Evolutionary conservation across 1,140 invertebrate genomes (phyloP), one percentile per base, ranked within the genome.

Genomic region (Drosophila funebris): DNA sequence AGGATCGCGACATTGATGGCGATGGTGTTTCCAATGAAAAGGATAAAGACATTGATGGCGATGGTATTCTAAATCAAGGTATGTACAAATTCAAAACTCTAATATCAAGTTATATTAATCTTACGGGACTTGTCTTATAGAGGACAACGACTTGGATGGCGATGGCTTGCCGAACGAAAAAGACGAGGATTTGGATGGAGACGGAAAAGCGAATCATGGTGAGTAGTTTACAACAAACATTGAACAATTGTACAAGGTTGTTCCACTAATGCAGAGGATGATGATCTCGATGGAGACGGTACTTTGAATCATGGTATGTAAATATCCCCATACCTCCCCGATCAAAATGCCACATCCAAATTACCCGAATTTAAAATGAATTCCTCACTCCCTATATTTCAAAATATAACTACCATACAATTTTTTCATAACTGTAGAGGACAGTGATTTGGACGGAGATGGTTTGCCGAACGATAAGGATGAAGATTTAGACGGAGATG

Each of bases 401-500:
- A 18, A 13, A 43, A 7, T 29, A 18, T 33, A 37, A 31, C 24
- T 66, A 7, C 57, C 4, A 1, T 20, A 16, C 8, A 22, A 53
- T 48, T 3, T 29, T 24, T 5, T 29, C 7, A 1, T 18, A 7
- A 22, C 33, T 57, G 1, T 53, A 75, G 72, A 85, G 46, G 81
- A 85, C 44, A 58, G 53, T 24, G 79, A 82, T 48, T 73, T 87
- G 44, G 78, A 85, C 60, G 80, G 84, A 13, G 75, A 80, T 63
- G 83, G 84, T n/a, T 75, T 88, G 13, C 76, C 82, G 3, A 91
- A 92, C 67, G 90, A 79, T 44, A 83, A 91, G 73, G 91, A 92
- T 58, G 85, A 81, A 58, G 90, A 92, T 24, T 63, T 91, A 52
- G 90, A 90, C 61, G 85, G 83, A 7, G 80, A 90, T 64, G 79